These are phyloP conservation scores for Microplitis demolitor DNA, from an alignment of 1,140 invertebrate species.

Conservation along the genomic window DNA sequence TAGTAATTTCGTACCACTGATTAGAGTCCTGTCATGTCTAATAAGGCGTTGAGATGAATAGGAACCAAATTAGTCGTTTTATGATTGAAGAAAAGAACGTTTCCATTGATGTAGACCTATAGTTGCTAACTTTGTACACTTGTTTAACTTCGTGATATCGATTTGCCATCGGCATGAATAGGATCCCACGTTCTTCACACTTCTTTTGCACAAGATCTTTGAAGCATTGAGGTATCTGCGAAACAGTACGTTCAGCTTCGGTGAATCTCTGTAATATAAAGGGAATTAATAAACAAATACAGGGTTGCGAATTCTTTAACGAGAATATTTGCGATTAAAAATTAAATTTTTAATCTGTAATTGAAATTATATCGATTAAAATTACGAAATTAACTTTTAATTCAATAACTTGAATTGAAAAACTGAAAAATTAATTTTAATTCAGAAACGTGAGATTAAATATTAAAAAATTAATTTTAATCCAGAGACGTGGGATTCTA, in stretches of 20 bases:
- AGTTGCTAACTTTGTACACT: conserved; percentile 82
- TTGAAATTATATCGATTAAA: too few species aligned
- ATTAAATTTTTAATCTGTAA: too few species aligned
- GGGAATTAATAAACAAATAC: too few species aligned
- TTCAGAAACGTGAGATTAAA: too few species aligned
- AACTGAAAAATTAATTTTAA: too few species aligned
- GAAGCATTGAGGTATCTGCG: conserved; percentile 76
- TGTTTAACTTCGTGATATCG: conserved; percentile 81
- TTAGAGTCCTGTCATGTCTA: conserved; percentile 62
- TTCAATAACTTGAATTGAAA: too few species aligned
- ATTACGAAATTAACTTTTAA: too few species aligned
- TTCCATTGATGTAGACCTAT: conserved; percentile 80
- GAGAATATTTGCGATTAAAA: too few species aligned
- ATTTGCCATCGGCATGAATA: conserved; percentile 88
- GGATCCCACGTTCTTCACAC: conserved; percentile 85
- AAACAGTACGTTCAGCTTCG: conserved; percentile 65
- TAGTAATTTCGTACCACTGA: too few species aligned
- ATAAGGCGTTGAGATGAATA: conserved; percentile 66
- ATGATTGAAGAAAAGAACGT: conserved; percentile 70
- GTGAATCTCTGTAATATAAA: conserved; percentile 59
- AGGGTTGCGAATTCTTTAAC: too few species aligned
- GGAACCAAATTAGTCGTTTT: conserved; percentile 73
- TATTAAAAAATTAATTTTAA: too few species aligned
- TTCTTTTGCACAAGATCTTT: conserved; percentile 87
- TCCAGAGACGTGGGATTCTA: too few species aligned